Evolutionary conservation across 2,888 invertebrate genomes (phyloP).

Genomic region (Nephrocerus scutellatus): DNA sequence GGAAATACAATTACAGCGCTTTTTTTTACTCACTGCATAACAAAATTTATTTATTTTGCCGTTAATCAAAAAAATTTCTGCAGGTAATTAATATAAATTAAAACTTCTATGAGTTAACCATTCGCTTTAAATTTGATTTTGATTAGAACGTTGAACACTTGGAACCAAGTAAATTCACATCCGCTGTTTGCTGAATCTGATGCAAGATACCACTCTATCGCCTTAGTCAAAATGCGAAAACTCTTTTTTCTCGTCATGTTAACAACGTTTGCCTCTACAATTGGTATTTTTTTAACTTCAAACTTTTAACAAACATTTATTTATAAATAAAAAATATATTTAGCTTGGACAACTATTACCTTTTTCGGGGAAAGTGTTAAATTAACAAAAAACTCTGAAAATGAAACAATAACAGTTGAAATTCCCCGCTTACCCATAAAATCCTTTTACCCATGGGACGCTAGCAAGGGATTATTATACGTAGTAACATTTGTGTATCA

Average conservation of each 20-base stretch:
- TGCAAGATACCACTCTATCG: conserved; percentile 65
- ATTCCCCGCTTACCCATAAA: conserved; percentile 68
- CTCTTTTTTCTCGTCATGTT: conserved; percentile 61
- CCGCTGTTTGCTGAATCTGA: conserved; percentile 79
- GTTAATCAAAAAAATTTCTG: conserved; percentile 67
- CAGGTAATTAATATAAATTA: no score
- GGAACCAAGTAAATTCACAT: conserved; percentile 80
- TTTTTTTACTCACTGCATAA: conserved; percentile 70
- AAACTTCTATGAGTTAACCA: conserved; percentile 19
- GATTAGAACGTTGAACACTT: conserved; percentile 64
- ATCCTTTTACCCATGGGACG: conserved; percentile 73
- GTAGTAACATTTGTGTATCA: conserved; percentile 61
- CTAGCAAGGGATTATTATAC: conserved; percentile 63
- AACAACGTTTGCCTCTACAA: conserved; percentile 55
- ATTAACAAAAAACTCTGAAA: conserved; percentile 59
- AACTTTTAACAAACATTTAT: no score
- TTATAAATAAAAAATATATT: no score
- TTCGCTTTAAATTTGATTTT: conserved; percentile 21
- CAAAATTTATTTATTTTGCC: conserved; percentile 68
- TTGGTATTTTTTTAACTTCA: conserved; percentile 47
- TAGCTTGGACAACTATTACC: conserved; percentile 71
- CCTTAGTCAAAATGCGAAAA: conserved; percentile 68
- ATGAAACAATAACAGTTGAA: conserved; percentile 60
- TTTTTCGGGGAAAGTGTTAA: conserved; percentile 74
- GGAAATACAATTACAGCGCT: conserved; percentile 76